Conservation (phyloP, 2,113 vertebrate genomes). For the Percina caprodes region DNA sequence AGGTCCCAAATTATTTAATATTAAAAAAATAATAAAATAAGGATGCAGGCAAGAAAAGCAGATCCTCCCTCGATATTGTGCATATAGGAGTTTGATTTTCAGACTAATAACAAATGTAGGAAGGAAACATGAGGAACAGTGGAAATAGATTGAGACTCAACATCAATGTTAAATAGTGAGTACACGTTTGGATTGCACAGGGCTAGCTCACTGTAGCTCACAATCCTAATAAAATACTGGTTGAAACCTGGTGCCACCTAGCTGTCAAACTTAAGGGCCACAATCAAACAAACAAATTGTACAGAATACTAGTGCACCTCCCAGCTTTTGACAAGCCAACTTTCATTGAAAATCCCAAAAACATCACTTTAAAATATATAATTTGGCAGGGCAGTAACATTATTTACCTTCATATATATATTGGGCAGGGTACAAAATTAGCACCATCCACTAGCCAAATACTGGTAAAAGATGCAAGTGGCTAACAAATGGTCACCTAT, state of each 20-base stretch:
- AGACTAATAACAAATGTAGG: constrained; percentile 36
- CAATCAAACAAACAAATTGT: constrained; percentile 8
- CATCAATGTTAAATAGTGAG: constrained; percentile 6
- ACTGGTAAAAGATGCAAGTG: too few relatives aligned
- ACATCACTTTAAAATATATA: constrained; percentile 29
- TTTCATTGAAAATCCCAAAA: constrained; percentile 30
- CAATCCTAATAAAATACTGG: constrained; percentile 58
- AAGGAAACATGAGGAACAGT: constrained; percentile 27
- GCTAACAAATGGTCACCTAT: too few relatives aligned
- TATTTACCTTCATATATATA: constrained; percentile 21
- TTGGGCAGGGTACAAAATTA: not conserved
- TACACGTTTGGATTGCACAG: constrained; percentile 15
- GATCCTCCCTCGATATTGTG: constrained; percentile 57
- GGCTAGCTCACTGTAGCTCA: constrained; percentile 3
- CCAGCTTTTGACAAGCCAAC: constrained; percentile 1
- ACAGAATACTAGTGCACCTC: constrained; percentile 29
- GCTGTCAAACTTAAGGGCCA: constrained; percentile 33
- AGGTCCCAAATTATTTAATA: constrained; percentile 60
- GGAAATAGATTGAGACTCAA: constrained; percentile 25
- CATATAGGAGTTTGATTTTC: constrained; percentile 57
- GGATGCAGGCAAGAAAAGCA: constrained; percentile 50
- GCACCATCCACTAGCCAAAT: too few relatives aligned
- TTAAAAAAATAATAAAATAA: not conserved
- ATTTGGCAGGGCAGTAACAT: constrained; percentile 60
- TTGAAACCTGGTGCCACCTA: constrained; percentile 52